These are phyloP conservation scores for Pristiophorus japonicus DNA, from an alignment of 2,113 vertebrate genomes.

Conservation along the genomic window DNA sequence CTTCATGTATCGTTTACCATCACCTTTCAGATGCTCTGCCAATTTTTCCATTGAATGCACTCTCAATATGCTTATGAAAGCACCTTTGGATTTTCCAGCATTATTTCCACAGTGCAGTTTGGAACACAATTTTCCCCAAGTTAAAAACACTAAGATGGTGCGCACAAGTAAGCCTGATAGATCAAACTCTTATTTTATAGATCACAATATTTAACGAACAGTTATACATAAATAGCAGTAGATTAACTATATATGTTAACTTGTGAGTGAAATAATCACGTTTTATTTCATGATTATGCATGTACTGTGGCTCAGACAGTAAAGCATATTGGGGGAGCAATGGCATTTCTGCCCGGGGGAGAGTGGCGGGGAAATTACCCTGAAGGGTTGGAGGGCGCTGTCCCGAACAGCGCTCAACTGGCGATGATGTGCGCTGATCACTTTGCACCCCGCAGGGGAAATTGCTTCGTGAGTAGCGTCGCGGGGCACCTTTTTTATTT, in stretches of 20 bases:
- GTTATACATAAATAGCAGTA: not conserved
- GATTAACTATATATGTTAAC: not conserved
- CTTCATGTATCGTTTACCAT: not conserved
- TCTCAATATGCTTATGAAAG: not conserved
- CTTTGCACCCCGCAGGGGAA: no score
- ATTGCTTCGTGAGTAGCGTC: no score
- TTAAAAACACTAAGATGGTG: not conserved
- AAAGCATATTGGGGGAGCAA: conserved; percentile 10
- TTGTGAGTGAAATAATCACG: not conserved
- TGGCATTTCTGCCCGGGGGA: no score
- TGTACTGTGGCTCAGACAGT: not conserved
- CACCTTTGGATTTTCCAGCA: not conserved
- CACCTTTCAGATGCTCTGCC: not conserved
- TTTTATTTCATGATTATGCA: not conserved
- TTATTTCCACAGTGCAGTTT: not conserved
- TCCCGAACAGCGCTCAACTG: no score
- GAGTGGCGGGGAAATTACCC: no score
- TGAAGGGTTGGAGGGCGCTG: no score
- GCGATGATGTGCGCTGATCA: no score
- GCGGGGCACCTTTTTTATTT: no score
- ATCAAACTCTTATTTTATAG: not conserved
- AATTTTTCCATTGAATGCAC: not conserved
- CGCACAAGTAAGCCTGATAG: not conserved
- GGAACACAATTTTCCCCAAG: not conserved
- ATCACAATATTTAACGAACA: not conserved